Evolutionary conservation across 2,113 vertebrate genomes (phyloP).

Genomic region (Calypte anna): DNA sequence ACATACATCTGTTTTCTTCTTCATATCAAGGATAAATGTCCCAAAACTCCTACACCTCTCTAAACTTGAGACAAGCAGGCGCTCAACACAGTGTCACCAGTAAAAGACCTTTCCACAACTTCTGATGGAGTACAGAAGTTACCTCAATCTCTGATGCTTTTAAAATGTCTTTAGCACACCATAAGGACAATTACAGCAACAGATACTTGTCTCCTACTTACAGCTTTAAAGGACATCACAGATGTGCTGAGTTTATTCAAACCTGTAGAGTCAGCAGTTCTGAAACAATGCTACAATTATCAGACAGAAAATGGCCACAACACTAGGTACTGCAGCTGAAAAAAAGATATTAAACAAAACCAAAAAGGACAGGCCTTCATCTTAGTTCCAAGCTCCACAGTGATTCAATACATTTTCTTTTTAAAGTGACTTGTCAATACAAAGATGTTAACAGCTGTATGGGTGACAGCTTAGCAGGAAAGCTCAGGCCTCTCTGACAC

Average conservation of each 20-base stretch:
- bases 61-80: not conserved
- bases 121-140: not conserved
- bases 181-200: not conserved
- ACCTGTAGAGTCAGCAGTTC: not conserved
- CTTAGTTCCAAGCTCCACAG: not conserved
- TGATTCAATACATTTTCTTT: not conserved
- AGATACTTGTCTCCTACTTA: not conserved
- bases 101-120: not conserved
- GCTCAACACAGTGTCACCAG: not conserved
- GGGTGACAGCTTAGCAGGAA: conserved; percentile 19
- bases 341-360: not conserved
- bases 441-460: conserved; percentile 28
- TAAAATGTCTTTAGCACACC: not conserved
- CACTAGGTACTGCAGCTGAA: not conserved
- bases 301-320: not conserved
- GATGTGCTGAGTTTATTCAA: not conserved
- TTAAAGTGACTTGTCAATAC: not conserved
- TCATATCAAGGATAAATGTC: not conserved
- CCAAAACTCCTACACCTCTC: not conserved
- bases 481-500: conserved; percentile 11
- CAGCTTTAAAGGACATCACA: not conserved
- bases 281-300: not conserved
- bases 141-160: not conserved
- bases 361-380: not conserved
- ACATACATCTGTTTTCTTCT: not conserved